A percentile compares a stretch with the other conserved stretches of the same genome.
Evolutionary conservation across 2,888 invertebrate genomes (phyloP).

Genomic region (Sphaerophoria taeniata): DNA sequence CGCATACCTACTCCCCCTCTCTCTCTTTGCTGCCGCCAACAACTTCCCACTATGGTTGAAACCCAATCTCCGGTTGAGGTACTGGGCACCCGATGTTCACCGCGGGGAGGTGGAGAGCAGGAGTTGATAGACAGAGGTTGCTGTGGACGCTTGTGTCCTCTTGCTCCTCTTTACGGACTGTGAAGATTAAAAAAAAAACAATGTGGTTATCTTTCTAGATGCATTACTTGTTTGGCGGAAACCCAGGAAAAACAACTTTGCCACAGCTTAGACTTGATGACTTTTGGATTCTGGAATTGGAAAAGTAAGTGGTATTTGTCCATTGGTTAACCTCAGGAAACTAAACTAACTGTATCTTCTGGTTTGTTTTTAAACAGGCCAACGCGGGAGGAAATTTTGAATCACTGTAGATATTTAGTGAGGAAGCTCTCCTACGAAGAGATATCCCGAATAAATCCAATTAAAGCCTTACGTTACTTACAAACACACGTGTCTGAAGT

Average conservation of each 20-base stretch:
- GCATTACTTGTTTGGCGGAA: constrained; percentile 96
- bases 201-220: constrained; percentile 79
- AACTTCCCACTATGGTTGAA: too few species aligned
- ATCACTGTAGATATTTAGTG: constrained; percentile 86
- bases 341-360: too few species aligned
- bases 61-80: too few species aligned
- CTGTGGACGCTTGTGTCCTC: too few species aligned
- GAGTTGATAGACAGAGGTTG: too few species aligned
- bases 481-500: constrained; percentile 88
- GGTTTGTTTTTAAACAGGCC: constrained; percentile 83
- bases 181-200: background rate
- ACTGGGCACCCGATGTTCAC: too few species aligned
- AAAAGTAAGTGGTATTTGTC: constrained; percentile 79
- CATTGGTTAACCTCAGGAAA: too few species aligned
- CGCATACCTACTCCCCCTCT: too few species aligned
- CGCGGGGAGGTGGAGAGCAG: too few species aligned
- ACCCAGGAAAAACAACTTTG: constrained; percentile 88
- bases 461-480: constrained; percentile 89
- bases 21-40: too few species aligned
- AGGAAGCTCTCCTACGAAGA: constrained; percentile 89
- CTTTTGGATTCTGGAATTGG: constrained; percentile 89
- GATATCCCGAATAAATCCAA: constrained; percentile 85
- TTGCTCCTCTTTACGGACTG: too few species aligned
- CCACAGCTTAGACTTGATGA: constrained; percentile 93
- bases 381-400: constrained; percentile 85